Evolutionary conservation across 2,888 invertebrate genomes (phyloP).

Genomic region (Agrochola macilenta): DNA sequence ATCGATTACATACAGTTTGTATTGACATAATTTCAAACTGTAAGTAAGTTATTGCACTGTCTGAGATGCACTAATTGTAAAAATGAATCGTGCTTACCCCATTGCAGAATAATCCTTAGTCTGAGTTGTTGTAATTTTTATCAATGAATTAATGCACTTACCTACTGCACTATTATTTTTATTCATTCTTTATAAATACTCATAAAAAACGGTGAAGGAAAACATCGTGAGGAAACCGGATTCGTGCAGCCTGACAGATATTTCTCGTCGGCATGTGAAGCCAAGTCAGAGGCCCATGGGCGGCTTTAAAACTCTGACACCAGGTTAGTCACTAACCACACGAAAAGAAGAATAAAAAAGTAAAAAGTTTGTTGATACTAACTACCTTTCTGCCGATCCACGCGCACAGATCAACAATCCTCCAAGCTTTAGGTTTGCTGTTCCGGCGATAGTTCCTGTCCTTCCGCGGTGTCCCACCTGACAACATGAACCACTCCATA

Average conservation of each 20-base stretch:
- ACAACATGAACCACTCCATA: constrained; percentile 84
- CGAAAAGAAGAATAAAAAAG: neutral
- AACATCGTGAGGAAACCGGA: no score
- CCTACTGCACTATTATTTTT: neutral
- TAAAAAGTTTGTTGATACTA: constrained; percentile 36
- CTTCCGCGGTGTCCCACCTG: constrained; percentile 83
- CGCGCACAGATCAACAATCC: constrained; percentile 82
- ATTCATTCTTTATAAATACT: no score
- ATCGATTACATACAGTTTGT: neutral
- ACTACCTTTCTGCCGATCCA: constrained; percentile 88
- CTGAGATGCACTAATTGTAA: neutral
- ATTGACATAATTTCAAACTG: constrained; percentile 12
- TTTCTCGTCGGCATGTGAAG: no score
- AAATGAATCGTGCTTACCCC: neutral
- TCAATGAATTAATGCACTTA: neutral
- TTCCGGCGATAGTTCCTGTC: constrained; percentile 78
- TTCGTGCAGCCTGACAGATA: no score
- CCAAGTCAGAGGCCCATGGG: no score
- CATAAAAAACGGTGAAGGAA: no score
- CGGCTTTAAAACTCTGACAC: no score
- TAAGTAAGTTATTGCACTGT: neutral
- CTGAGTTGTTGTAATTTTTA: neutral
- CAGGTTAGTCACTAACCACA: no score
- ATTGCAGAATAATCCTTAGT: constrained; percentile 2
- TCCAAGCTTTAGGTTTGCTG: constrained; percentile 80